These are phyloP conservation scores for Mallotus villosus DNA, from an alignment of 2,797 vertebrate species.

Conservation along the genomic window DNA sequence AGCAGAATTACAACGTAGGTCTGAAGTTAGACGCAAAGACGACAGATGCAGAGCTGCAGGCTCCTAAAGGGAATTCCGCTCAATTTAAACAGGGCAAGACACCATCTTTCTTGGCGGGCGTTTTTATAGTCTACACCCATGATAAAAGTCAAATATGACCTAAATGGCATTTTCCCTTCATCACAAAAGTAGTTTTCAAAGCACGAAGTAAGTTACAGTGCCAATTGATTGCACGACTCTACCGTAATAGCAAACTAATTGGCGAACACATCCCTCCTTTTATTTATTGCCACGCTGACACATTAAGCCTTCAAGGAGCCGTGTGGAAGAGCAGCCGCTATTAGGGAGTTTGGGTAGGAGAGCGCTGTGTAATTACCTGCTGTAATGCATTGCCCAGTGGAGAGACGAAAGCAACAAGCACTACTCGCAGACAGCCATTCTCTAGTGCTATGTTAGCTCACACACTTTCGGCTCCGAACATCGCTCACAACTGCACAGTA, in stretches of 20 bases:
- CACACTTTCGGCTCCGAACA: constrained; percentile 14
- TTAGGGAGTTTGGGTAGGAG: constrained; percentile 63
- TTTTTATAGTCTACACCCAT: constrained; percentile 4
- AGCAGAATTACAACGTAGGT: constrained; percentile 40
- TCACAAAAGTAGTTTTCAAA: constrained; percentile 37
- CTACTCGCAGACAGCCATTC: constrained; percentile 46
- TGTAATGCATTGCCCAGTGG: constrained; percentile 64
- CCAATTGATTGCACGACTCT: constrained; percentile 38
- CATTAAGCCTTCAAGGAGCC: constrained; percentile 59
- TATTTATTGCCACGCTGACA: constrained; percentile 63
- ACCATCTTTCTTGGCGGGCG: not conserved
- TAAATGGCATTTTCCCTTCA: constrained; percentile 4
- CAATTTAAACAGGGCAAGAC: not conserved
- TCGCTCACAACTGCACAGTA: constrained; percentile 31
- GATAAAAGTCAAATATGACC: constrained; percentile 24
- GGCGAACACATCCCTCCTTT: constrained; percentile 47
- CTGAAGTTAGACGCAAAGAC: constrained; percentile 19
- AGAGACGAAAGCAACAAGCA: constrained; percentile 53
- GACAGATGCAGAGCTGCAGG: constrained; percentile 17
- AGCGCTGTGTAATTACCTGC: constrained; percentile 71
- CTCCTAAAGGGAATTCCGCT: constrained; percentile 19
- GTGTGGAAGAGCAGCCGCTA: constrained; percentile 42
- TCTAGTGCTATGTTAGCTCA: constrained; percentile 42
- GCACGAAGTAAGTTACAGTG: constrained; percentile 33
- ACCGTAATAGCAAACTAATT: constrained; percentile 61